Evolutionary conservation across 1,140 invertebrate species (phyloP).

Genomic region (Lepidurus couesii): DNA sequence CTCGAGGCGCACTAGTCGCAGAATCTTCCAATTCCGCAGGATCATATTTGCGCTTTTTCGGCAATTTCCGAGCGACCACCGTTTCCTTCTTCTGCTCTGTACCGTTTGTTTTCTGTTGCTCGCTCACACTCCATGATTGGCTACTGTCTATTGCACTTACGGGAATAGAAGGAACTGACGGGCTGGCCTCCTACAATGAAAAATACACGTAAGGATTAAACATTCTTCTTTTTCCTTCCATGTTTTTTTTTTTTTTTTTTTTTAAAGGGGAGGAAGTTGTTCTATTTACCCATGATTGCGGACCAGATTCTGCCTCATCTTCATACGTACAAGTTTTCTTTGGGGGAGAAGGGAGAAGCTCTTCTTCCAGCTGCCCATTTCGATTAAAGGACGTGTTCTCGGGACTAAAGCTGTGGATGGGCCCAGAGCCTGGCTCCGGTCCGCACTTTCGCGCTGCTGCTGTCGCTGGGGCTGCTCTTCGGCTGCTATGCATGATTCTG

Average conservation of each 20-base stretch:
- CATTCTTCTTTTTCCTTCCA: neutral
- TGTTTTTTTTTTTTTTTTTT: neutral
- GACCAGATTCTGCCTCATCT: conserved; percentile 4
- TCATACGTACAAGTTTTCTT: neutral
- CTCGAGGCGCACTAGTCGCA: conserved; percentile 40
- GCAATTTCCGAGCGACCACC: conserved; percentile 54
- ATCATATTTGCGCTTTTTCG: conserved; percentile 83
- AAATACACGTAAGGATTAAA: neutral
- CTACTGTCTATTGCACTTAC: neutral
- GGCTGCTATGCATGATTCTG: neutral
- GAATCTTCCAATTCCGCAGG: conserved; percentile 71
- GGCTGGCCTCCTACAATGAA: conserved; percentile 13
- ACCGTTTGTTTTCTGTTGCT: conserved; percentile 16
- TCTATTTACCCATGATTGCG: neutral
- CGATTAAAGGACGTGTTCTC: neutral
- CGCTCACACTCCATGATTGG: conserved; percentile 24
- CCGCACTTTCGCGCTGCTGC: neutral
- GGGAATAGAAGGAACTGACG: neutral
- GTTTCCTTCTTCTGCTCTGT: conserved; percentile 30
- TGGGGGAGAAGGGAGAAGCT: neutral
- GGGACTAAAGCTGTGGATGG: neutral
- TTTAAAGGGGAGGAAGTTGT: neutral
- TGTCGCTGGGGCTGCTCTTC: neutral
- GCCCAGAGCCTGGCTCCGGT: neutral
- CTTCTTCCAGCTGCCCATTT: conserved; percentile 12